Percentiles rank a stretch among this genome's conserved stretches.
Evolutionary conservation across 2,797 vertebrate species (phyloP).

Genomic region (Myripristis jacobus): DNA sequence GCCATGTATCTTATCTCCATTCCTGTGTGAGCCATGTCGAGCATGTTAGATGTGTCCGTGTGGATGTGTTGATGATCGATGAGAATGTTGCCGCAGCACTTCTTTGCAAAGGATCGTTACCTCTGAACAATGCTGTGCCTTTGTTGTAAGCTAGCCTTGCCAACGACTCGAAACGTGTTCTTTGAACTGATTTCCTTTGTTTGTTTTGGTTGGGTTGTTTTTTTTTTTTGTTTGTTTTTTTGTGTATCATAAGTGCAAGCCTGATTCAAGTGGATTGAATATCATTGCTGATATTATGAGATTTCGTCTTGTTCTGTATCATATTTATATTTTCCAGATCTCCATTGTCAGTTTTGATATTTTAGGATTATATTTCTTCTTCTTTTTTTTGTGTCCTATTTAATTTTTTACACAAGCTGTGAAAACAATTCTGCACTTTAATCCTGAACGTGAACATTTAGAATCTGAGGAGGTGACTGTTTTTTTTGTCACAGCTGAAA

Average conservation of each 20-base stretch:
- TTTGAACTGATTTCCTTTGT: conserved; percentile 73
- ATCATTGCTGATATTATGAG: conserved; percentile 75
- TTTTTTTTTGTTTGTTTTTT: too few species aligned
- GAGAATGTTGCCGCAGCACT: conserved; percentile 79
- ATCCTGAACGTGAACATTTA: conserved; percentile 80
- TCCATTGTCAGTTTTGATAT: conserved; percentile 78
- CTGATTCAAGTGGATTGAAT: conserved; percentile 78
- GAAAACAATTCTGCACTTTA: conserved; percentile 89
- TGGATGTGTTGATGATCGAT: conserved; percentile 62
- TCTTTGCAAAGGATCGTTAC: conserved; percentile 86
- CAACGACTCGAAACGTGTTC: conserved; percentile 78
- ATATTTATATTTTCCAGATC: conserved; percentile 82
- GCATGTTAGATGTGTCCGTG: conserved; percentile 72
- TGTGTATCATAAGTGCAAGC: conserved; percentile 76
- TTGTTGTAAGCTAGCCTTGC: conserved; percentile 89
- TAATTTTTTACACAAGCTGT: conserved; percentile 87
- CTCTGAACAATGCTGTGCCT: conserved; percentile 89
- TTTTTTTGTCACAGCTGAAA: conserved; percentile 82
- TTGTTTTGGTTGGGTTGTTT: too few species aligned
- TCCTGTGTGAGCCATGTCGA: conserved; percentile 64
- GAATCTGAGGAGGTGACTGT: conserved; percentile 78
- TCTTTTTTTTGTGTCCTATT: conserved; percentile 68
- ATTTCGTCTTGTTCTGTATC: conserved; percentile 75
- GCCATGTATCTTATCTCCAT: conserved; percentile 56
- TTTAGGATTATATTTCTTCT: conserved; percentile 70